Conservation (phyloP, 1,140 invertebrate species). For the Diachasmimorpha longicaudata region DNA sequence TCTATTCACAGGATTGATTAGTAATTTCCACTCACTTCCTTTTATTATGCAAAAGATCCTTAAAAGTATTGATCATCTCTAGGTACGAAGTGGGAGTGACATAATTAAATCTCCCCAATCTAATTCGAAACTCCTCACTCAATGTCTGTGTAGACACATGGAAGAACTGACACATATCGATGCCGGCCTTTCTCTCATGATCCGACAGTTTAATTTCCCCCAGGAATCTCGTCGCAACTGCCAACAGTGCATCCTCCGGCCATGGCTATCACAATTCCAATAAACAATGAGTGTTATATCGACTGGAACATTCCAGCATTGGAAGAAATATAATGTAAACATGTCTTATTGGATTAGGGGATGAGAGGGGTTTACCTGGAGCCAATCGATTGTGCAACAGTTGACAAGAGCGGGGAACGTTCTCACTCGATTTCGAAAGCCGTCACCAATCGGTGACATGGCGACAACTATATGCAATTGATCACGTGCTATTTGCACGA, state of each 20-base stretch:
- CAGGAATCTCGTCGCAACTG: constrained; percentile 88
- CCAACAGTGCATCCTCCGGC: constrained; percentile 91
- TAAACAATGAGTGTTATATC: background rate
- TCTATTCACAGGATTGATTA: background rate
- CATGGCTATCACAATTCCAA: constrained; percentile 70
- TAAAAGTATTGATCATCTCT: constrained; percentile 91
- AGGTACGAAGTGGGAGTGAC: constrained; percentile 95
- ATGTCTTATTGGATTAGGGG: constrained; percentile 1
- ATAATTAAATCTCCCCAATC: constrained; percentile 82
- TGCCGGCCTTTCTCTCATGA: constrained; percentile 73
- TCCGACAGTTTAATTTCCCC: constrained; percentile 83
- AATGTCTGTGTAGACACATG: constrained; percentile 84
- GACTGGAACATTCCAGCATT: background rate
- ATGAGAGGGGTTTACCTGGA: constrained; percentile 73
- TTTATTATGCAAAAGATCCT: constrained; percentile 79
- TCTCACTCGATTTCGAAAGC: constrained; percentile 83
- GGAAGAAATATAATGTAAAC: constrained; percentile 2
- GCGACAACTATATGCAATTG: constrained; percentile 92
- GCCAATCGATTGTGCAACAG: constrained; percentile 98
- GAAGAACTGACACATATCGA: constrained; percentile 90
- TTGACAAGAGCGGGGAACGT: constrained; percentile 96
- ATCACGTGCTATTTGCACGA: constrained; percentile 86
- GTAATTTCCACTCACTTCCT: constrained; percentile 56
- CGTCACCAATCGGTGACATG: constrained; percentile 91
- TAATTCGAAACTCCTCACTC: constrained; percentile 74